These are phyloP conservation scores for Hapalemur alaotrensis DNA, from an alignment of 2,797 vertebrate genomes.

Conservation along the genomic window DNA sequence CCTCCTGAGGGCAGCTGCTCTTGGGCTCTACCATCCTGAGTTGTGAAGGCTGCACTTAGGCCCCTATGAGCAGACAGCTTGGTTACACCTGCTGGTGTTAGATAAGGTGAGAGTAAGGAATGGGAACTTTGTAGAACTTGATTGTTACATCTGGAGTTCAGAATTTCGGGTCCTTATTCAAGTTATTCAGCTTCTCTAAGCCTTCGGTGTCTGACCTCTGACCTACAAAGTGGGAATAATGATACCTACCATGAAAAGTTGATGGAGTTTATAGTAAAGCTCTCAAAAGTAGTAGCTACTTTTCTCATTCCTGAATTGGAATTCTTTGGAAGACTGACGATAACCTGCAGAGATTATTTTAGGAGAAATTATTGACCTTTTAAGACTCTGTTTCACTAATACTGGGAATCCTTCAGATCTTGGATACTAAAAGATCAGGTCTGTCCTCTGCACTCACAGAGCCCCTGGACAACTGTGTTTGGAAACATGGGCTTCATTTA, in stretches of 20 bases:
- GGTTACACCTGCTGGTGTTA: not conserved
- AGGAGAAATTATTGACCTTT: not conserved
- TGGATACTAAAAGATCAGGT: not conserved
- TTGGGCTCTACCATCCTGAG: not conserved
- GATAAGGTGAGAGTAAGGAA: not conserved
- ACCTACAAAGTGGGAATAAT: not conserved
- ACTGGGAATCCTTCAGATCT: not conserved
- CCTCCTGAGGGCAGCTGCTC: not conserved
- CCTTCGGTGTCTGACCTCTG: not conserved
- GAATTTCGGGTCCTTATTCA: not conserved
- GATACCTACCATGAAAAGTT: not conserved
- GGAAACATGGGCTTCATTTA: not conserved
- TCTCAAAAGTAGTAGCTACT: not conserved
- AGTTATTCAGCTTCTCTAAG: not conserved
- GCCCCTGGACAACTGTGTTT: not conserved
- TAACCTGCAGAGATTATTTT: not conserved
- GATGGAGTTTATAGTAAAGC: not conserved
- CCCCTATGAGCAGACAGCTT: not conserved
- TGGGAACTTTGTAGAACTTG: not conserved
- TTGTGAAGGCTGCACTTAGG: not conserved
- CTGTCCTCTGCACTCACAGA: not conserved
- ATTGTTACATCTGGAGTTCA: not conserved
- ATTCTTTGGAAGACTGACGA: slow-evolving; percentile 4
- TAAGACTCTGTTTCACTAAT: not conserved
- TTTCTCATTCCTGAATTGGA: not conserved